phyloP scores from a whole-genome alignment of 2,113 vertebrate genomes.

The Platycercus adscitus region DNA sequence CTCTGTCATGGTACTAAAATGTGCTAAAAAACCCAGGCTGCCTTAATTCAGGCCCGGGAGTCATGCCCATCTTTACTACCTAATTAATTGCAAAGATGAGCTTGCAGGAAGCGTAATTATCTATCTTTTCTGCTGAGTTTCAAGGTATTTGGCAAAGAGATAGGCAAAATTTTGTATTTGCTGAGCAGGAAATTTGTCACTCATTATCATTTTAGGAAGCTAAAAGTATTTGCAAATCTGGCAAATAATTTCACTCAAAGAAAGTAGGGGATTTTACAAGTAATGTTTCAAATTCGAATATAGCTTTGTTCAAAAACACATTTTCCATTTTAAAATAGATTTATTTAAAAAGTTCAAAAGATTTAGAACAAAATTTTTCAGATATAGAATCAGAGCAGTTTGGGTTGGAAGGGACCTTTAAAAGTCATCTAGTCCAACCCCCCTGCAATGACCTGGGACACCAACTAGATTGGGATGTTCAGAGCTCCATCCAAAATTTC shows the following conservation, averaged over 20 bases:
- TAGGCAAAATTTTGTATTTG: not conserved
- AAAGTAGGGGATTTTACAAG: not conserved
- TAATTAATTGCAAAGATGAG: constrained; percentile 17
- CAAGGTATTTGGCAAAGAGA: not conserved
- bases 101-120: constrained; percentile 24
- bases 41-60: not conserved
- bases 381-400: not conserved
- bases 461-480: not conserved
- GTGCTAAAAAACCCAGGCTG: not conserved
- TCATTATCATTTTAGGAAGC: not conserved
- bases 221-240: not conserved
- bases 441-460: not conserved
- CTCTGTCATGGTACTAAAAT: not conserved
- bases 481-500: not conserved
- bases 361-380: not conserved
- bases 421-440: not conserved
- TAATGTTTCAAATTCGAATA: not conserved
- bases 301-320: not conserved
- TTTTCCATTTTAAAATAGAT: not conserved
- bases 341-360: not conserved
- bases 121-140: constrained; percentile 6
- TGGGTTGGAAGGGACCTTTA: not conserved
- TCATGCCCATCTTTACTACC: constrained; percentile 1
- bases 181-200: not conserved
- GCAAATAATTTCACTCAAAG: not conserved